These are phyloP conservation scores for Pseudolaguvia tuberculata DNA, from an alignment of 2,113 vertebrate species.

Conservation along the genomic window DNA sequence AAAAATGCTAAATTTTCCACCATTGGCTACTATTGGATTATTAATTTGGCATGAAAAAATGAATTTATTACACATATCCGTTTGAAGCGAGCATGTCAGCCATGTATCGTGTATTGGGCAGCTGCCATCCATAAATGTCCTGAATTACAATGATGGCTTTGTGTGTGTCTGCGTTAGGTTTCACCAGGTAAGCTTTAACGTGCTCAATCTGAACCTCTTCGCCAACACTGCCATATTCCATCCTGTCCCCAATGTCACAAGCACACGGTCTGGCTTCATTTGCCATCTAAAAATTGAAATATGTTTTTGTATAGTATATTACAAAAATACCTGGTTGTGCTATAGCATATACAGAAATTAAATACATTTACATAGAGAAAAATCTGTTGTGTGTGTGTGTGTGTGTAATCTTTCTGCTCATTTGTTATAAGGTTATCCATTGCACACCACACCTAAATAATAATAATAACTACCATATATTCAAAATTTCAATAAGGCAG, in stretches of 20 bases:
- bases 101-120: conserved; percentile 88
- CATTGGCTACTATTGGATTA: background rate
- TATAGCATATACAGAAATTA: background rate
- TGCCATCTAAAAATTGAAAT: conserved; percentile 71
- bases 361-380: background rate
- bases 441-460: background rate
- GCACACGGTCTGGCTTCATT: conserved; percentile 80
- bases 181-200: conserved; percentile 77
- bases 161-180: conserved; percentile 65
- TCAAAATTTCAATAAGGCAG: background rate
- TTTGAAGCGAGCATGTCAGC: conserved; percentile 81
- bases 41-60: background rate
- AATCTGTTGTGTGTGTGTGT: background rate
- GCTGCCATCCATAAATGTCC: conserved; percentile 85
- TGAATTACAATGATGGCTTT: conserved; percentile 84
- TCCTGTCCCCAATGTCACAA: conserved; percentile 76
- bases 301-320: background rate
- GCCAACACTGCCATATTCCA: conserved; percentile 76
- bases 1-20: background rate
- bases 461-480: background rate
- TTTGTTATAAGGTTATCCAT: background rate
- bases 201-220: conserved; percentile 80
- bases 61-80: conserved; percentile 78
- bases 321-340: background rate
- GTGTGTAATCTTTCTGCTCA: no score